These are phyloP conservation scores for Drosophila melanosoma DNA, from an alignment of 2,888 invertebrate genomes.

Conservation along the genomic window DNA sequence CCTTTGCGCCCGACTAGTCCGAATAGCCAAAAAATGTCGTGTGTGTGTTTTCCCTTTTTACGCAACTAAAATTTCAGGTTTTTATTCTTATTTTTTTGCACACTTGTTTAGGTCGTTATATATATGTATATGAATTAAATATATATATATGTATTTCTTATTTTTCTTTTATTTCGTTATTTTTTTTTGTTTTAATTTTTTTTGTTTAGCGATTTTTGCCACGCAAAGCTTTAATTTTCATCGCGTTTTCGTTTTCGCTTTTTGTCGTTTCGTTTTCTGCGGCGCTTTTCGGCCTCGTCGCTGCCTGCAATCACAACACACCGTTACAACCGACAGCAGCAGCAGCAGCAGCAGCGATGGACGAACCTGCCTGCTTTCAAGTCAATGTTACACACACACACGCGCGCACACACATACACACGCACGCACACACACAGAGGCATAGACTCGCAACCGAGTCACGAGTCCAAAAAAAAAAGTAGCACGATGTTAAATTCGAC, in stretches of 20 bases:
- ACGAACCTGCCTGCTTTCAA: conserved; percentile 35
- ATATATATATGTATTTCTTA: conserved; percentile 8
- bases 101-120: conserved; percentile 39
- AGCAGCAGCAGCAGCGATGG: conserved; percentile 26
- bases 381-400: conserved; percentile 24
- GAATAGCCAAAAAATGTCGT: conserved; percentile 35
- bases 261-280: conserved; percentile 40
- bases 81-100: conserved; percentile 29
- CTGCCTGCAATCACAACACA: conserved; percentile 63
- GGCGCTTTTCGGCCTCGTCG: conserved; percentile 51
- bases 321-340: conserved; percentile 38
- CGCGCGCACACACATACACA: conserved; percentile 19
- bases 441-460: conserved; percentile 24
- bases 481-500: conserved; percentile 29
- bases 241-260: conserved; percentile 63
- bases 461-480: conserved; percentile 21
- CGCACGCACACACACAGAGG: conserved; percentile 6
- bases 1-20: conserved; percentile 20
- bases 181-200: conserved; percentile 16
- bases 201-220: conserved; percentile 70
- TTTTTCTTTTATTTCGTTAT: conserved; percentile 22
- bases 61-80: conserved; percentile 58
- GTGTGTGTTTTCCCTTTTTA: conserved; percentile 53
- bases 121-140: conserved; percentile 12
- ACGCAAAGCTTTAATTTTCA: conserved; percentile 80